These are phyloP conservation scores for Leucophora obtusa DNA, from an alignment of 2,888 invertebrate species.

Conservation along the genomic window DNA sequence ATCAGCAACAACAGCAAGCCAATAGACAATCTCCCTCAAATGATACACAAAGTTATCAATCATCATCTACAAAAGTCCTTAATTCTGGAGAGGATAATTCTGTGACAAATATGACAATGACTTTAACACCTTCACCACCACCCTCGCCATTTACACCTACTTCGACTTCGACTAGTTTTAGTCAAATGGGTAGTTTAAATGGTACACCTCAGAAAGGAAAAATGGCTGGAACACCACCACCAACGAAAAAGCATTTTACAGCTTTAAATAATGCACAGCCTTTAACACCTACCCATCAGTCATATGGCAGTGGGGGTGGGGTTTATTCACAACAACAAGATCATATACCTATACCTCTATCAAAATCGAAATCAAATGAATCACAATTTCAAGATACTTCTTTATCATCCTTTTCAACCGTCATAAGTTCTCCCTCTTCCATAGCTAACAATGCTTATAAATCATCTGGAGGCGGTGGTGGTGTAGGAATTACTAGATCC, in stretches of 20 bases:
- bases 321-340: conserved; percentile 48
- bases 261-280: conserved; percentile 78
- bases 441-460: conserved; percentile 72
- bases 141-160: conserved; percentile 75
- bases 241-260: conserved; percentile 86
- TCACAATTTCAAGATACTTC: conserved; percentile 84
- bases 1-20: conserved; percentile 59
- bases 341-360: conserved; percentile 79
- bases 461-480: conserved; percentile 10
- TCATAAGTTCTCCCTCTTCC: conserved; percentile 54
- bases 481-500: conserved; percentile 68
- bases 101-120: conserved; percentile 73
- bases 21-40: conserved; percentile 66
- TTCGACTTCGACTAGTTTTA: conserved; percentile 61
- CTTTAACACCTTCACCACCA: conserved; percentile 78
- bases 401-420: conserved; percentile 72
- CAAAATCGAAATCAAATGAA: conserved; percentile 95
- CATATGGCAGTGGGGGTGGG: conserved; percentile 7
- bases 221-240: conserved; percentile 83
- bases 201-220: conserved; percentile 75
- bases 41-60: conserved; percentile 63
- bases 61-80: conserved; percentile 60
- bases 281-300: conserved; percentile 70
- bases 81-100: conserved; percentile 65
- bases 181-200: conserved; percentile 68